Conservation (phyloP, 2,113 vertebrate genomes). For the Deroptyus accipitrinus region DNA sequence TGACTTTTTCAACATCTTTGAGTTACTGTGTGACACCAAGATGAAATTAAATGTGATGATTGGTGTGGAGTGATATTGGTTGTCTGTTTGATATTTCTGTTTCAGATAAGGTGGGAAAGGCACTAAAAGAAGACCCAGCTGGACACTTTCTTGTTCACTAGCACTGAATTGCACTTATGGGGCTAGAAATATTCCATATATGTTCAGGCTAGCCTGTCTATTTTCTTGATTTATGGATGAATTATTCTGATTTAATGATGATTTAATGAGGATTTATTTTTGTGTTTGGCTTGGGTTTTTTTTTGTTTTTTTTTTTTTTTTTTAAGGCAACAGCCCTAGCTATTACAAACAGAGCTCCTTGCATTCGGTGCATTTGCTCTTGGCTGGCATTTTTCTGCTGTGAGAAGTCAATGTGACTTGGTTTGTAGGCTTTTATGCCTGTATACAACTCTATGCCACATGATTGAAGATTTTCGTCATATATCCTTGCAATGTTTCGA, state of each 20-base stretch:
- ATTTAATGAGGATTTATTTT: not conserved
- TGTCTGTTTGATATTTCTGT: not conserved
- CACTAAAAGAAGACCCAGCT: not conserved
- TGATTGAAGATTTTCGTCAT: not conserved
- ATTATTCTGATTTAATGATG: not conserved
- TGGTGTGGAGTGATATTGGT: not conserved
- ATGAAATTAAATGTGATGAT: not conserved
- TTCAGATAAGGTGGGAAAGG: not conserved
- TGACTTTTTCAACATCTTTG: not conserved
- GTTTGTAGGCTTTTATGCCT: not conserved
- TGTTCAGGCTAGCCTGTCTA: not conserved
- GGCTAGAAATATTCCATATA: not conserved
- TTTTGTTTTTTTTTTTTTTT: not conserved
- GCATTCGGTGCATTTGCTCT: not conserved
- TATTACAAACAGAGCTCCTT: not conserved
- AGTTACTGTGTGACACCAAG: not conserved
- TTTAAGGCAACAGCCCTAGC: not conserved
- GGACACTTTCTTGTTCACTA: not conserved
- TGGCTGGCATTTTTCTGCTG: not conserved
- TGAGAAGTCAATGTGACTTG: not conserved
- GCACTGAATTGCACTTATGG: accelerated
- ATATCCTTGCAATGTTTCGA: not conserved
- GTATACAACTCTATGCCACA: not conserved
- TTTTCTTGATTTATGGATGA: not conserved
- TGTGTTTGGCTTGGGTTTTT: not conserved